Percentiles rank a stretch among this genome's conserved stretches.
Conservation (phyloP, 2,888 invertebrate species). For the Campopleginae sp. region DNA sequence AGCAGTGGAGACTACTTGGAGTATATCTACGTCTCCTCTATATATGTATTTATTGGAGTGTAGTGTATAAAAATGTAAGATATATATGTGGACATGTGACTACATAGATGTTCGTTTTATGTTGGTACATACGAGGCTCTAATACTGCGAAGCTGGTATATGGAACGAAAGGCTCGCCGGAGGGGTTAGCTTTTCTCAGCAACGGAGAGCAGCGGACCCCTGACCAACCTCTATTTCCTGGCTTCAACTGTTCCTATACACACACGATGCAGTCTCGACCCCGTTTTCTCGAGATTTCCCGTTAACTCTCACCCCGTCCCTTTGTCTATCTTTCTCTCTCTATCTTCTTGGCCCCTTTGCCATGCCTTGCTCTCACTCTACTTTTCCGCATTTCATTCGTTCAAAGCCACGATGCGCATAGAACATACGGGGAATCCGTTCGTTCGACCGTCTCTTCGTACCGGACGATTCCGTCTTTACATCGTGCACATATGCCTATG, state of each 20-base stretch:
- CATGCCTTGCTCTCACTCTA: slow-evolving; percentile 31
- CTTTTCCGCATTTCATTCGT: slow-evolving; percentile 57
- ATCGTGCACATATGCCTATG: slow-evolving; percentile 5
- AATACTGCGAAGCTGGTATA: slow-evolving; percentile 25
- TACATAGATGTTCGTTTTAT: slow-evolving; percentile 2
- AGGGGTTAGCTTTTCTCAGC: slow-evolving; percentile 66
- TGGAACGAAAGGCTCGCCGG: slow-evolving; percentile 56
- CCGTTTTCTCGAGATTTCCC: slow-evolving; percentile 64
- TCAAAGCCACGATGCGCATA: slow-evolving; percentile 21
- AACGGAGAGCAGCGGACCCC: slow-evolving; percentile 53
- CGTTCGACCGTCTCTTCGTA: slow-evolving; percentile 47
- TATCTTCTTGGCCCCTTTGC: slow-evolving; percentile 38
- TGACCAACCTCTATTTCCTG: slow-evolving; percentile 66
- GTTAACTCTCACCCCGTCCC: slow-evolving; percentile 39
- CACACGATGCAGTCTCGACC: slow-evolving; percentile 60
- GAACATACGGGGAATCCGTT: slow-evolving; percentile 57
- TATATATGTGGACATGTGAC: neutral
- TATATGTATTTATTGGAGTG: slow-evolving; percentile 16
- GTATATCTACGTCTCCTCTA: slow-evolving; percentile 32
- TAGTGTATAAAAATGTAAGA: slow-evolving; percentile 20
- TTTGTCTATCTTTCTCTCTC: slow-evolving; percentile 9
- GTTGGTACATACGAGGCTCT: slow-evolving; percentile 27
- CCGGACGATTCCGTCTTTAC: slow-evolving; percentile 37
- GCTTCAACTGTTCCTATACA: slow-evolving; percentile 43
- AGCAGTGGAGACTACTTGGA: slow-evolving; percentile 33